phyloP scores from a whole-genome alignment of 1,140 invertebrate genomes.

The Pachyrhynchus sulphureomaculatus region DNA sequence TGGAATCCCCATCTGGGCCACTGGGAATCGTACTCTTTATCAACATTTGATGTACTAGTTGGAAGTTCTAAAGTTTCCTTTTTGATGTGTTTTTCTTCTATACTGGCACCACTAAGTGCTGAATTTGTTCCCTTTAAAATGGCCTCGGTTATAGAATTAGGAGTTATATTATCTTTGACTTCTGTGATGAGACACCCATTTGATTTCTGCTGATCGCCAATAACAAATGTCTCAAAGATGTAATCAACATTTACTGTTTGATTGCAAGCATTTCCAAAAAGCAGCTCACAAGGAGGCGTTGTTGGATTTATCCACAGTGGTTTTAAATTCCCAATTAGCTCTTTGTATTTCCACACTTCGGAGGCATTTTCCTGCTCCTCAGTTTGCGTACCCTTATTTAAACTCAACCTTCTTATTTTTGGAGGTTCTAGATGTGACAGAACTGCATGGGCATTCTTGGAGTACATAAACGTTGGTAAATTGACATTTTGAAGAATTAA shows the following conservation, averaged over 20 bases:
- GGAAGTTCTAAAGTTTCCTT: not conserved
- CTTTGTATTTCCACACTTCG: conserved; percentile 9
- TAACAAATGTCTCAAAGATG: not conserved
- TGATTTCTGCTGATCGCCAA: not conserved
- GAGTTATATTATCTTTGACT: too few species aligned
- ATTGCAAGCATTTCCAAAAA: not conserved
- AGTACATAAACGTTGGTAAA: conserved; percentile 4
- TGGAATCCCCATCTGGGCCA: not conserved
- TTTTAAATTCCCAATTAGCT: not conserved
- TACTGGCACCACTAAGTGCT: not conserved
- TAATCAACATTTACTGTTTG: not conserved
- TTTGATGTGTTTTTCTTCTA: not conserved
- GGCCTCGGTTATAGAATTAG: too few species aligned
- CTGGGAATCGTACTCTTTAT: not conserved
- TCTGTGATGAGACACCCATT: too few species aligned
- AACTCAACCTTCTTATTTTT: not conserved
- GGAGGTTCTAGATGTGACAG: not conserved
- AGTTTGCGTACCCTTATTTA: conserved; percentile 6
- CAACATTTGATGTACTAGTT: not conserved
- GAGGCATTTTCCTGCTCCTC: not conserved
- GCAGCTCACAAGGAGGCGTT: not conserved
- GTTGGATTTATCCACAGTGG: conserved; percentile 2
- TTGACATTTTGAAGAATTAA: conserved; percentile 15
- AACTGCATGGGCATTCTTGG: not conserved
- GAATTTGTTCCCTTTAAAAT: not conserved